A percentile compares a stretch with the other conserved stretches of the same genome.
These are phyloP conservation scores for Aplodontia rufa DNA, from an alignment of 2,113 vertebrate genomes.

Conservation along the genomic window DNA sequence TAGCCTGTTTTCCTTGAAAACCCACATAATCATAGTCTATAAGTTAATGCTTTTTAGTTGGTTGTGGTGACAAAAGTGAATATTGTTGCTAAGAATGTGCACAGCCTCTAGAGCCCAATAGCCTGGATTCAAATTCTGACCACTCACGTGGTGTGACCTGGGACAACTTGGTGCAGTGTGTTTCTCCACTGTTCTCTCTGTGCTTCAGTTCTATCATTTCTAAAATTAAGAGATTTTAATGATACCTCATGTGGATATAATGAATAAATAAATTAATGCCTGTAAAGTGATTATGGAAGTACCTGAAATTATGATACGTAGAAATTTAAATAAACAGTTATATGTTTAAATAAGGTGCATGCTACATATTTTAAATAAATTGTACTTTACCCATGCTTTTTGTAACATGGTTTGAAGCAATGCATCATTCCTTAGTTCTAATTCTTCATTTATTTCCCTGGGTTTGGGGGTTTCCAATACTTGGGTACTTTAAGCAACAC, in stretches of 20 bases:
- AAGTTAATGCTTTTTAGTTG: neutral
- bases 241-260: fast-evolving
- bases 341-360: neutral
- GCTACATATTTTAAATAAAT: neutral
- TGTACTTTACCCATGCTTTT: neutral
- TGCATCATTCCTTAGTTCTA: neutral
- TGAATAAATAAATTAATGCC: neutral
- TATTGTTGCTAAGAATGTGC: neutral
- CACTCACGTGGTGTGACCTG: neutral
- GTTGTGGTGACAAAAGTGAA: neutral
- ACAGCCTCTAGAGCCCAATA: neutral
- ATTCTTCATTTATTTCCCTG: neutral
- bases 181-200: neutral
- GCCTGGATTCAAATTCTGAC: neutral
- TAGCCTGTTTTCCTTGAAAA: neutral
- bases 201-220: neutral
- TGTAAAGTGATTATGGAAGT: neutral
- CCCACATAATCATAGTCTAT: neutral
- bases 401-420: neutral
- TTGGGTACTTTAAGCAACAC: neutral
- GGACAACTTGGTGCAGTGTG: neutral
- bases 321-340: neutral
- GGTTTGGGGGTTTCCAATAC: neutral
- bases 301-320: neutral
- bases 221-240: neutral